Base-by-base conservation (phyloP, 23 tunicate genomes). In the Oikopleura dioica region DNA sequence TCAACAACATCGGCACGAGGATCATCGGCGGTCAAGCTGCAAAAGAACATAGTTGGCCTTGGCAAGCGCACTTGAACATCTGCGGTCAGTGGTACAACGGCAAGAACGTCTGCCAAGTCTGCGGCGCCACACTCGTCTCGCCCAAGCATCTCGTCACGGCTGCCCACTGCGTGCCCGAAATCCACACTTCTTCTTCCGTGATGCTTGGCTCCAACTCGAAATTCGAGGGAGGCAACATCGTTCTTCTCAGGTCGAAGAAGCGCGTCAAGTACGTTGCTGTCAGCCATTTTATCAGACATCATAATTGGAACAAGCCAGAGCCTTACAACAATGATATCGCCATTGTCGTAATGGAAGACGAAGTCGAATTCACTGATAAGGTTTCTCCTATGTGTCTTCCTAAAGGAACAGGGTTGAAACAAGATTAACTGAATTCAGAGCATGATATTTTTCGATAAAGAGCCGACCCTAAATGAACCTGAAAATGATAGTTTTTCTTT, bases 11-110 rank as follows among this genome's bases (percentile, higher is more conserved):
- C n/a, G n/a, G n/a, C n/a, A 44, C 16, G 72, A 24, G 72, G 5
- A 63, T 63, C 26, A 28, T 63, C 4, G 33, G 33, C 4, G 72
- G 72, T 31, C 29, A 63, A 63, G 30, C 72, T 2, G 29, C 72
- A 23, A 28, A 16, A 28, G 32, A 23, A 2, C 33, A 28, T 28
- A 63, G 72, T 63, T 63, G 72, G 72, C 72, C 72, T 2, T 63
- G 72, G 72, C 72, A 63, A 63, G 72, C 33, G 4, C 72, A 63
- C 72, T 63, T 63, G 33, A 63, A 31, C 26, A 28, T 63, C 33
- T 63, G 72, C 33, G 72, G 72, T 63, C 16, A 63, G 33, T 63
- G 72, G 72, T n/a, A n/a, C n/a, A 63, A 63, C 2, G 72, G 72
- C 26, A 2, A 12, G 4, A 2, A 2, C 5, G 33, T 12, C 16